Evolutionary conservation across 2,113 vertebrate genomes (phyloP).

Genomic region (Furnarius figulus): DNA sequence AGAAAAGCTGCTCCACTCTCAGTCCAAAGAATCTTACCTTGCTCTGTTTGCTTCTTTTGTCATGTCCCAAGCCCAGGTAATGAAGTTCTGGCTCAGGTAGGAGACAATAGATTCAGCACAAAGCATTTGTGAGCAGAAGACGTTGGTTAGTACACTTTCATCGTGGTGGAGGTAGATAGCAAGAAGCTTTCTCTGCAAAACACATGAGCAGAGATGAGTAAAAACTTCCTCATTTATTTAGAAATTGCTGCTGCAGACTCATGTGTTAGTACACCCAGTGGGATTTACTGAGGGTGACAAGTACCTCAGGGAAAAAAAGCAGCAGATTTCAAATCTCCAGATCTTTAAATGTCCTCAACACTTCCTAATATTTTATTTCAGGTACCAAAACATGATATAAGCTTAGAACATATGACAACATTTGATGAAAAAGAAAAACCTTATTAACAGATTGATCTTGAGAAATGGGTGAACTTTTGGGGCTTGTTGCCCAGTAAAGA

Average conservation of each 20-base stretch:
- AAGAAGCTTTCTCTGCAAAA: constrained; percentile 95
- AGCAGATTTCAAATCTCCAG: background rate
- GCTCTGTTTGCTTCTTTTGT: constrained; percentile 97
- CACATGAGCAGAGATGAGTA: constrained; percentile 33
- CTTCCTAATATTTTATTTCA: constrained; percentile 6
- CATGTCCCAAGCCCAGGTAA: constrained; percentile 99
- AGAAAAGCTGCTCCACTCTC: background rate
- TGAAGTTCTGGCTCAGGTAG: constrained; percentile 99
- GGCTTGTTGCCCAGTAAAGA: background rate
- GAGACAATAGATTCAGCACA: constrained; percentile 98
- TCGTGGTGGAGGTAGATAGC: constrained; percentile 99
- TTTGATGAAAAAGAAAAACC: background rate
- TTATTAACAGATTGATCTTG: background rate
- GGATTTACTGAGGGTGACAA: background rate
- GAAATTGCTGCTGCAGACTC: background rate
- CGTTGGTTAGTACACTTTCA: constrained; percentile 97
- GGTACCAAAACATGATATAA: background rate
- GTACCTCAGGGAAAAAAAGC: background rate
- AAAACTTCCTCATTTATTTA: background rate
- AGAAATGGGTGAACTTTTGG: background rate
- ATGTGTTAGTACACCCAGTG: background rate
- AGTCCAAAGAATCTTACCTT: constrained; percentile 79
- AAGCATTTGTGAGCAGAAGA: constrained; percentile 99
- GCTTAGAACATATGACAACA: background rate
- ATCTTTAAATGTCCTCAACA: background rate